These are phyloP conservation scores for Catocala nupta DNA, from an alignment of 2,888 invertebrate genomes.

Conservation along the genomic window DNA sequence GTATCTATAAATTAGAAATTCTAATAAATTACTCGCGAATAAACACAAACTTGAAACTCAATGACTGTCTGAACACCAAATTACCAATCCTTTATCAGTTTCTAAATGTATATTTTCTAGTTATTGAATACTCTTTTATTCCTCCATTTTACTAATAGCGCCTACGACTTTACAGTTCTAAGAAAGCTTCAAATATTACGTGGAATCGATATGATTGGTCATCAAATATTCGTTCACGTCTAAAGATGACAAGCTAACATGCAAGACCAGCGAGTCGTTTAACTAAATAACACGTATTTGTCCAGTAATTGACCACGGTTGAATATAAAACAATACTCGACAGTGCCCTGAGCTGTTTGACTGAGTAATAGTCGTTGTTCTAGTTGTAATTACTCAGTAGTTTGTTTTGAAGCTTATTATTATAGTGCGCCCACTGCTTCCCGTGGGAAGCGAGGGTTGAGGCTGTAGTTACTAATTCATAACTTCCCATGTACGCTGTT, in stretches of 20 bases:
- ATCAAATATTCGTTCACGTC: slow-evolving; percentile 42
- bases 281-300: slow-evolving; percentile 58
- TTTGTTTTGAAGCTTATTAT: slow-evolving; percentile 82
- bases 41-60: not conserved
- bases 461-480: slow-evolving; percentile 77
- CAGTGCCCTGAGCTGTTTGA: slow-evolving; percentile 76
- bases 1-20: not conserved
- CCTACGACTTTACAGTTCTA: slow-evolving; percentile 22
- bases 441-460: slow-evolving; percentile 72
- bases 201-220: slow-evolving; percentile 49
- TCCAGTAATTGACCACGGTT: slow-evolving; percentile 70
- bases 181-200: slow-evolving; percentile 25
- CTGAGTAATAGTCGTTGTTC: slow-evolving; percentile 77
- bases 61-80: not conserved
- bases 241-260: slow-evolving; percentile 35
- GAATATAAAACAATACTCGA: slow-evolving; percentile 69
- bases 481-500: slow-evolving; percentile 68
- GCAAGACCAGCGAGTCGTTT: slow-evolving; percentile 53
- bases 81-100: not conserved
- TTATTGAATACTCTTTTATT: too few relatives aligned
- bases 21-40: not conserved
- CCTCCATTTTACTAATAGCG: slow-evolving; percentile 1
- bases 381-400: slow-evolving; percentile 82
- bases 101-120: not conserved
- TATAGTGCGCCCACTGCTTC: slow-evolving; percentile 72